Base-by-base conservation (phyloP, 2,797 vertebrate genomes). In the Melopsittacus undulatus region DNA sequence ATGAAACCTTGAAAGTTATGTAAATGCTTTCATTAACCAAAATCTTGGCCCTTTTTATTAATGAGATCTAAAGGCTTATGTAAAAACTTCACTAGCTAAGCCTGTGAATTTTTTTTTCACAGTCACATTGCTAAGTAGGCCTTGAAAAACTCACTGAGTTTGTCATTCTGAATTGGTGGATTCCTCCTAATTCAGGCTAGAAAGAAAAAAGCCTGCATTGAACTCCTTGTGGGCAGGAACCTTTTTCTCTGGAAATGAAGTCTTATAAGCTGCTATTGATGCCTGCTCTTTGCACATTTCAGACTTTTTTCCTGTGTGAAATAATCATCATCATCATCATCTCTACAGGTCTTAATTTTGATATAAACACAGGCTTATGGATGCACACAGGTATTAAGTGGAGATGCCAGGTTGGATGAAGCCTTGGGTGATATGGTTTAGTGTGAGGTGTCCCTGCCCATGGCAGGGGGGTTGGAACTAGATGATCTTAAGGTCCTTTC, bases 11-110 rank as follows among this genome's bases (percentile, higher is more conserved):
- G 6, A 63, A 87, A 90, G 68, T 72, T 95, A 87, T 32, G 40
- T 83, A 92, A 96, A 90, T 84, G 52, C 29, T 36, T 78, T 95
- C 66, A 49, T 85, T 94, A 93, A 89, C 85, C 62, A 94, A 95
- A 92, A 84, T 85, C 76, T 80, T 83, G 66, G 48, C 10, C 67
- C 56, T 77, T 73, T 86, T 63, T 45, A 84, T 62, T 91, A 89
- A 77, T 90, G 84, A 88, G 29, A 29, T 83, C 61, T 78, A 88
- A 94, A 94, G 85, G 32, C 14, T 85, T 87, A 78, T 38, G 27
- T 83, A 91, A 94, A 94, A 75, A 69, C 32, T 92, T 94, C 29
- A 84, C 26, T 42, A 73, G 36, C 42, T 78, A 61, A 73, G 36
- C 75, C 57, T 40, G 8, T 57, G 45, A 70, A 59, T 91, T 79